A percentile compares a stretch with the other conserved stretches of the same genome.
These are phyloP conservation scores for Xestia rhomboidea DNA, from an alignment of 2,888 invertebrate genomes.

Conservation along the genomic window DNA sequence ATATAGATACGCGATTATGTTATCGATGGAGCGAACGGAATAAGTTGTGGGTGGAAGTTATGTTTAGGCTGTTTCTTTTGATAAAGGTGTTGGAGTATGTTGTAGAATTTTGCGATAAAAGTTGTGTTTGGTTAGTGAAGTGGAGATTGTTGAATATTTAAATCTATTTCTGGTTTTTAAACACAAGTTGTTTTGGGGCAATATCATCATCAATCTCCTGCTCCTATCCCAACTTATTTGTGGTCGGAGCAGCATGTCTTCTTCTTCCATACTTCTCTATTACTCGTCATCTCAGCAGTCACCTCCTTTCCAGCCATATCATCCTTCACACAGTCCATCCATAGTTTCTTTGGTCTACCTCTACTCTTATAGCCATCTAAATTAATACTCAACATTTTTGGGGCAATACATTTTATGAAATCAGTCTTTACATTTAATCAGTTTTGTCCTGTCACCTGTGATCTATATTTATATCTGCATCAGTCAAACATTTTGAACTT, in stretches of 20 bases:
- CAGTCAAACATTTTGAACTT: background rate
- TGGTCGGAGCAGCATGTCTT: no score
- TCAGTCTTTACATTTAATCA: background rate
- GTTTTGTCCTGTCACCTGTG: background rate
- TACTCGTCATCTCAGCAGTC: no score
- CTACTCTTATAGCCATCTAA: no score
- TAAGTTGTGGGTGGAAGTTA: slow-evolving; percentile 33
- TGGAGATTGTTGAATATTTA: slow-evolving; percentile 9
- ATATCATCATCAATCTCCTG: background rate
- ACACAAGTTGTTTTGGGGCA: background rate
- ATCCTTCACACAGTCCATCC: no score
- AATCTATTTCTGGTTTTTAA: slow-evolving; percentile 5
- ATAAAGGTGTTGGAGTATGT: slow-evolving; percentile 21
- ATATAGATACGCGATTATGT: slow-evolving; percentile 40
- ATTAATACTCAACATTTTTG: background rate
- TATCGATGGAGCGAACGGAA: slow-evolving; percentile 46
- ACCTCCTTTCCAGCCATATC: no score
- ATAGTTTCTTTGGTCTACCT: no score
- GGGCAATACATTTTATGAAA: background rate
- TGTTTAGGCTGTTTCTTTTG: slow-evolving; percentile 34
- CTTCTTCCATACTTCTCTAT: no score
- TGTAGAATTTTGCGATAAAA: slow-evolving; percentile 28
- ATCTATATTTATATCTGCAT: background rate
- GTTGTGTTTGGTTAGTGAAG: slow-evolving; percentile 17
- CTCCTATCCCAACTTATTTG: no score